Conservation (phyloP, 1,140 invertebrate species). For the Ridgeia piscesae region DNA sequence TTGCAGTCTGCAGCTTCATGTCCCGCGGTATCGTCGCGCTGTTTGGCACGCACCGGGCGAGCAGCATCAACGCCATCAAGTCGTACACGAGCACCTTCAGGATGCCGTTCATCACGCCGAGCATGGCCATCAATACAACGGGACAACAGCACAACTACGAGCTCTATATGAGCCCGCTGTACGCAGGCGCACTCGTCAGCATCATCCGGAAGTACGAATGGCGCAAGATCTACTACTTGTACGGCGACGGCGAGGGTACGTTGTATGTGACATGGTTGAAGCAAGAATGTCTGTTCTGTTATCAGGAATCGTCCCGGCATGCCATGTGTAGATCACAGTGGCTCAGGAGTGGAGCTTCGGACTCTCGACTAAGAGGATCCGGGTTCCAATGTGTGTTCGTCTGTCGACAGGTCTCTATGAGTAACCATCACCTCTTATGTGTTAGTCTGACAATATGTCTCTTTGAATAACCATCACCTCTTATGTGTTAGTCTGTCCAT, state of each 20-base stretch:
- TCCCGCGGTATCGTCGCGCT: conserved; percentile 85
- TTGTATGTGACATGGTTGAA: conserved; percentile 3
- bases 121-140: conserved; percentile 29
- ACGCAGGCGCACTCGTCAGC: conserved; percentile 87
- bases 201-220: conserved; percentile 87
- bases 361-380: too few relatives aligned
- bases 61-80: conserved; percentile 89
- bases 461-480: too few relatives aligned
- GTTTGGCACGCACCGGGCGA: conserved; percentile 84
- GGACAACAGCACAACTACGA: conserved; percentile 17
- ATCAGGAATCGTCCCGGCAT: not conserved
- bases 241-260: conserved; percentile 90
- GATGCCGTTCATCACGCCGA: conserved; percentile 82
- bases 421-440: too few relatives aligned
- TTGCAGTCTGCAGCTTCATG: conserved; percentile 90
- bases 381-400: too few relatives aligned
- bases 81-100: conserved; percentile 94
- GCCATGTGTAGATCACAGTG: too few relatives aligned
- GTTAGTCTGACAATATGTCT: too few relatives aligned
- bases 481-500: too few relatives aligned
- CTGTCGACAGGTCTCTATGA: too few relatives aligned
- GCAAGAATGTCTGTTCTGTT: not conserved
- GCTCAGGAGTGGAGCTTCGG: too few relatives aligned
- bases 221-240: conserved; percentile 90
- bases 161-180: conserved; percentile 78